These are phyloP conservation scores for Lophura swinhoii DNA, from an alignment of 2,797 vertebrate genomes.

Conservation along the genomic window DNA sequence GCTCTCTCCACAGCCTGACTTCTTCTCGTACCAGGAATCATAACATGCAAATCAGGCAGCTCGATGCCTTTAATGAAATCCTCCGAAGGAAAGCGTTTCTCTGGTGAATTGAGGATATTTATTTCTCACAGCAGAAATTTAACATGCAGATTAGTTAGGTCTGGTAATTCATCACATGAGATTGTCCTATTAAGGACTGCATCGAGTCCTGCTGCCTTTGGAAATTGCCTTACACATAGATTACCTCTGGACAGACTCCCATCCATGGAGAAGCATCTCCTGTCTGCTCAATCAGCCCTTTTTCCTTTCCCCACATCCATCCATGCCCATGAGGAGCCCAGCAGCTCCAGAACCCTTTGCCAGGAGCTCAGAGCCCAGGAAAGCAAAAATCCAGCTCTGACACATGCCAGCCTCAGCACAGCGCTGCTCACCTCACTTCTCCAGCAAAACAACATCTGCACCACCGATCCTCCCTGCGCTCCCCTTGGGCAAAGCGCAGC, in stretches of 20 bases:
- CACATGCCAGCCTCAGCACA: background rate
- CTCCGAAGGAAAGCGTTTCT: slow-evolving; percentile 57
- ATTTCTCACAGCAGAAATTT: slow-evolving; percentile 75
- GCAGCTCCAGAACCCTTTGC: background rate
- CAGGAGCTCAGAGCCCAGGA: background rate
- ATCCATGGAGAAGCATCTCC: slow-evolving; percentile 4
- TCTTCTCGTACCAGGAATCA: slow-evolving; percentile 35
- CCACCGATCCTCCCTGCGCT: background rate
- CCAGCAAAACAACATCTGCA: background rate
- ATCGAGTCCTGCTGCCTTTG: slow-evolving; percentile 49
- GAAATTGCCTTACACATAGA: slow-evolving; percentile 61
- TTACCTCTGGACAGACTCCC: slow-evolving; percentile 33
- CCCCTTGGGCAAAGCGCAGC: accelerated
- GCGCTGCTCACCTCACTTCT: background rate
- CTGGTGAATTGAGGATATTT: slow-evolving; percentile 72
- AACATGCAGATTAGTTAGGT: slow-evolving; percentile 77
- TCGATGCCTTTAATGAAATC: slow-evolving; percentile 62
- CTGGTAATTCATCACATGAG: slow-evolving; percentile 77
- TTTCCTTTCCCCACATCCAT: background rate
- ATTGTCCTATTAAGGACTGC: slow-evolving; percentile 72
- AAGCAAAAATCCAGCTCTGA: slow-evolving; percentile 17
- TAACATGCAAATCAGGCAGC: slow-evolving; percentile 58
- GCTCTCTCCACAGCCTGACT: slow-evolving; percentile 1
- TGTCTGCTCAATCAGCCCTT: background rate
- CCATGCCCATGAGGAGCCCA: background rate